Evolutionary conservation across 2,113 vertebrate species (phyloP).

Genomic region (Microcebus tavaratra): DNA sequence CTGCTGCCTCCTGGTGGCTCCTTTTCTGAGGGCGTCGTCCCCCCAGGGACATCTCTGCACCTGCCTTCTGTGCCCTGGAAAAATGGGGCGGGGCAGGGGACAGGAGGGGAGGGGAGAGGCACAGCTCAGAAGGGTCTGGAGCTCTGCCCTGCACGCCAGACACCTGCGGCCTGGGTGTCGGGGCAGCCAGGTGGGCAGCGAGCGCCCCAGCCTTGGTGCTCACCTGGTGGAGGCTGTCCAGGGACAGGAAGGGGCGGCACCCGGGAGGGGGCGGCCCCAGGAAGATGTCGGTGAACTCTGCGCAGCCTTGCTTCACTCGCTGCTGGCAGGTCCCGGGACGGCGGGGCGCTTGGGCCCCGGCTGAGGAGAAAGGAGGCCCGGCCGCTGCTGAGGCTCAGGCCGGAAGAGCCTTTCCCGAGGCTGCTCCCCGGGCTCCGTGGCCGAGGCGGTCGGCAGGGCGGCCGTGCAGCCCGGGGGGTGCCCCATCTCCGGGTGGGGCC

Average conservation of each 20-base stretch:
- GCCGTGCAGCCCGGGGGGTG: too few relatives aligned
- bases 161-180: accelerated
- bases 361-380: neutral
- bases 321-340: slow-evolving; percentile 3
- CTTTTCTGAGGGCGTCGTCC: accelerated
- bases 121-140: neutral
- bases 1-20: neutral
- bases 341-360: accelerated
- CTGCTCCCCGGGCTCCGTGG: neutral
- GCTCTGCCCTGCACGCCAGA: neutral
- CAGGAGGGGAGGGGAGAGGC: neutral
- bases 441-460: accelerated
- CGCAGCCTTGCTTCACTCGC: slow-evolving; percentile 43
- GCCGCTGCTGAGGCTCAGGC: too few relatives aligned
- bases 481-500: neutral
- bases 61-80: neutral
- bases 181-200: neutral
- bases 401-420: accelerated
- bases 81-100: too few relatives aligned
- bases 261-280: slow-evolving; percentile 66
- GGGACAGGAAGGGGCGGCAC: slow-evolving; percentile 53
- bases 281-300: slow-evolving; percentile 65
- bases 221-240: slow-evolving; percentile 65
- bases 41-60: accelerated
- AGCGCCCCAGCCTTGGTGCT: accelerated